Percentiles rank a stretch among this genome's conserved stretches.
These are phyloP conservation scores for Drosophila cognata DNA, from an alignment of 2,888 invertebrate genomes.

Conservation along the genomic window DNA sequence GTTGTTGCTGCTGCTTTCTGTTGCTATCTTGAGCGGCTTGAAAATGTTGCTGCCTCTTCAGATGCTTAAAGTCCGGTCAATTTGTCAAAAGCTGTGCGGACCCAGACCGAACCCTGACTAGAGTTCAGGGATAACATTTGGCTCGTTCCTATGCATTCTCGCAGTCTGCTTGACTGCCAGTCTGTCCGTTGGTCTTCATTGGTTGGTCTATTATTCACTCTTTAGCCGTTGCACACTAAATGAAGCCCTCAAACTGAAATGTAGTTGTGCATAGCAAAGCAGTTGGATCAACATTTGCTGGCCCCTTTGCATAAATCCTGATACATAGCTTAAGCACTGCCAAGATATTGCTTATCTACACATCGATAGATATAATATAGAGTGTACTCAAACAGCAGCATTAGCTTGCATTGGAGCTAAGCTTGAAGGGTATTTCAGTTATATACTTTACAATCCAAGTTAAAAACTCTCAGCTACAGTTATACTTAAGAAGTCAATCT, in stretches of 20 bases:
- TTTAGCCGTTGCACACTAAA: slow-evolving; percentile 2
- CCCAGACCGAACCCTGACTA: slow-evolving; percentile 23
- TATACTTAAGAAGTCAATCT: not conserved
- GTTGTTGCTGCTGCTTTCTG: slow-evolving; percentile 35
- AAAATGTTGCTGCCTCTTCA: slow-evolving; percentile 54
- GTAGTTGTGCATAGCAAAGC: slow-evolving; percentile 26
- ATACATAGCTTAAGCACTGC: slow-evolving; percentile 10
- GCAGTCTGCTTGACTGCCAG: not conserved
- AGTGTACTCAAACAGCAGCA: not conserved
- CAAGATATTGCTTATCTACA: slow-evolving; percentile 11
- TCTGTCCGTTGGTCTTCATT: not conserved
- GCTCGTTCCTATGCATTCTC: not conserved
- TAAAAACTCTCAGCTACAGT: not conserved
- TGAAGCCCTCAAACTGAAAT: slow-evolving; percentile 26
- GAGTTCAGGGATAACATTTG: slow-evolving; percentile 38
- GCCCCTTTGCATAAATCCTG: slow-evolving; percentile 22
- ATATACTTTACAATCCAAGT: not conserved
- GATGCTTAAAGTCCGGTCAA: slow-evolving; percentile 57
- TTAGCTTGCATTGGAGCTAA: not conserved
- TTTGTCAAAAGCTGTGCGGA: slow-evolving; percentile 46
- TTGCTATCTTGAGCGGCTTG: slow-evolving; percentile 49
- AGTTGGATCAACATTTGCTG: slow-evolving; percentile 26
- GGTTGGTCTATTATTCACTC: not conserved
- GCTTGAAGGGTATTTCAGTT: not conserved
- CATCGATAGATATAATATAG: not conserved